Conservation (phyloP, 1,140 invertebrate genomes). For the Nilaparvata lugens region DNA sequence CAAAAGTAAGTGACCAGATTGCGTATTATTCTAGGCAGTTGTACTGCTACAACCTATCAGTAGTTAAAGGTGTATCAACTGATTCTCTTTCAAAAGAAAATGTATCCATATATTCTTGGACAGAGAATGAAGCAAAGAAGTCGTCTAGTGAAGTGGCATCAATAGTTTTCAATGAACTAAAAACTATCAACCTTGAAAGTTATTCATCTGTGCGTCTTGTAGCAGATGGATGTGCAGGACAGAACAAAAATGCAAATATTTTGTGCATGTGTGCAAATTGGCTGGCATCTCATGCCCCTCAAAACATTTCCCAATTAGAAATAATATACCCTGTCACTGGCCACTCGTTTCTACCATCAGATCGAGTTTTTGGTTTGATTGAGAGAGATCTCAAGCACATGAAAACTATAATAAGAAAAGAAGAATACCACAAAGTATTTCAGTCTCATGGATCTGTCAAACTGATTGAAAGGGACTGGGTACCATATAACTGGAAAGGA, state of each 20-base stretch:
- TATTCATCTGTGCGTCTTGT: constrained; percentile 19
- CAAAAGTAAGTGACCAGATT: background rate
- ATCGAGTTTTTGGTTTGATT: constrained; percentile 29
- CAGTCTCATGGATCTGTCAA: background rate
- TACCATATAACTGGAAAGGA: background rate
- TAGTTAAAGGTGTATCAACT: background rate
- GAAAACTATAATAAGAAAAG: constrained; percentile 19
- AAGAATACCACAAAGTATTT: constrained; percentile 10
- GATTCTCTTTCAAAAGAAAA: background rate
- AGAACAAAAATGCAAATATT: constrained; percentile 32
- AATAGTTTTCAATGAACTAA: constrained; percentile 27
- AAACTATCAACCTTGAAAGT: constrained; percentile 20
- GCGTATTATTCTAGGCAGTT: too few species aligned
- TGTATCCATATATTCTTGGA: background rate
- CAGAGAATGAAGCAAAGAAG: too few species aligned
- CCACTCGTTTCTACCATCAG: constrained; percentile 29
- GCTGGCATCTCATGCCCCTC: constrained; percentile 21
- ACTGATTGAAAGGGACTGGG: background rate
- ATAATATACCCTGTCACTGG: constrained; percentile 25
- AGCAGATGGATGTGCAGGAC: constrained; percentile 28
- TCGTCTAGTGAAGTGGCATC: constrained; percentile 30
- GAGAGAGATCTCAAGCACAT: constrained; percentile 27
- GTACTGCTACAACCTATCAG: too few species aligned
- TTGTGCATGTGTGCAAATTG: constrained; percentile 24
- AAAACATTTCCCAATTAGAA: constrained; percentile 23